phyloP scores from a whole-genome alignment of 2,797 vertebrate genomes.

The Catharus ustulatus region DNA sequence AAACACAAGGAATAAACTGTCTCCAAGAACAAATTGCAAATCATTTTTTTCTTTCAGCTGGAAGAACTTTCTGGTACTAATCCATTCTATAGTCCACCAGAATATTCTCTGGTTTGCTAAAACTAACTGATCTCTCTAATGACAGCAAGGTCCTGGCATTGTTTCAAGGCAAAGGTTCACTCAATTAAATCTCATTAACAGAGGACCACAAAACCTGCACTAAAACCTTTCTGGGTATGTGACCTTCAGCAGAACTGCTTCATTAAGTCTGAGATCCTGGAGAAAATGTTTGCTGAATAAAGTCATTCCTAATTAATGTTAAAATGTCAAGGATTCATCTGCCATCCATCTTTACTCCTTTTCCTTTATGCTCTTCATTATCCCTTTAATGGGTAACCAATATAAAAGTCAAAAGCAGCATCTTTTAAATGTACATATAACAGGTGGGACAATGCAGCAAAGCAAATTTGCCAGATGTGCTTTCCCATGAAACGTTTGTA shows the following conservation, averaged over 20 bases:
- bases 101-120: neutral
- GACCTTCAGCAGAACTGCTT: conserved; percentile 55
- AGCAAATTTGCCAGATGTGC: neutral
- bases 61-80: neutral
- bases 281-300: conserved; percentile 64
- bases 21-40: neutral
- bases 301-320: conserved; percentile 53
- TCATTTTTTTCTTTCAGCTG: neutral
- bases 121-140: neutral
- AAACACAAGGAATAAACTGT: neutral
- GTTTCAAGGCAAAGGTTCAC: conserved; percentile 14
- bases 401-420: conserved; percentile 12
- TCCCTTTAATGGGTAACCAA: conserved; percentile 7
- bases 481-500: neutral
- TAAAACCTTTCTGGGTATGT: conserved; percentile 1
- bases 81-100: neutral
- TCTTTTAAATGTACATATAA: neutral
- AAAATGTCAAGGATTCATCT: conserved; percentile 43
- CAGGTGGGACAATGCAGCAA: neutral
- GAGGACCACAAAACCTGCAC: conserved; percentile 17
- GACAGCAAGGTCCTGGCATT: conserved; percentile 1
- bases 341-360: conserved; percentile 5
- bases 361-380: conserved; percentile 29
- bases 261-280: conserved; percentile 44
- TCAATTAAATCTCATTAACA: conserved; percentile 37